These are phyloP conservation scores for Cryptus armator DNA, from an alignment of 2,888 invertebrate species.

Conservation along the genomic window DNA sequence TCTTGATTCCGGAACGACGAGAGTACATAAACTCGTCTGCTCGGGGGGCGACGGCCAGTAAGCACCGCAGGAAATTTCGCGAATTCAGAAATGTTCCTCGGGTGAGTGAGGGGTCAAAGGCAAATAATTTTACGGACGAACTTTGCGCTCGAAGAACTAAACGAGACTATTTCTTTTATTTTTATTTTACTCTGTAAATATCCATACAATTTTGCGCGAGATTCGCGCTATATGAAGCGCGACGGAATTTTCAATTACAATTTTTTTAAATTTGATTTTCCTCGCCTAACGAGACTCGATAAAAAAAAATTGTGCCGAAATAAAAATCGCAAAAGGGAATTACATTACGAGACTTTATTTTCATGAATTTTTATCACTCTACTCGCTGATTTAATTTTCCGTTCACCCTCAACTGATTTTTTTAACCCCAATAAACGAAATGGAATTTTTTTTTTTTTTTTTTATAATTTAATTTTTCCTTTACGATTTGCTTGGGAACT, in stretches of 20 bases:
- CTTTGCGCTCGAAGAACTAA: neutral
- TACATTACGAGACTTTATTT: neutral
- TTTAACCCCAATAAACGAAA: neutral
- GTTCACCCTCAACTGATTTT: neutral
- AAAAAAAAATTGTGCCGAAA: neutral
- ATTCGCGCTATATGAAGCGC: neutral
- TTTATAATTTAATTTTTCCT: no score
- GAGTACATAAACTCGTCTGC: constrained; percentile 43
- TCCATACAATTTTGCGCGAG: neutral
- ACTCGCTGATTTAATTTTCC: neutral
- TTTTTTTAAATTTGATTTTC: neutral
- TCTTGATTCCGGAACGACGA: constrained; percentile 44
- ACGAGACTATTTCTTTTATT: neutral
- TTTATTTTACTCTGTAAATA: neutral
- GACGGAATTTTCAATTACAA: neutral
- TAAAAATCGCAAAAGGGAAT: neutral
- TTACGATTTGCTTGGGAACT: no score
- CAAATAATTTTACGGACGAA: constrained; percentile 35
- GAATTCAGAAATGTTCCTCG: neutral
- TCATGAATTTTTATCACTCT: neutral
- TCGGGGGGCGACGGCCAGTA: constrained; percentile 1
- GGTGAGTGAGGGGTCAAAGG: neutral
- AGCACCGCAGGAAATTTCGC: constrained; percentile 13
- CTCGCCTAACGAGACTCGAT: neutral
- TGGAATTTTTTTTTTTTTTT: neutral